Base-by-base conservation (phyloP, 2,797 vertebrate species). In the Danio aesculapii region DNA sequence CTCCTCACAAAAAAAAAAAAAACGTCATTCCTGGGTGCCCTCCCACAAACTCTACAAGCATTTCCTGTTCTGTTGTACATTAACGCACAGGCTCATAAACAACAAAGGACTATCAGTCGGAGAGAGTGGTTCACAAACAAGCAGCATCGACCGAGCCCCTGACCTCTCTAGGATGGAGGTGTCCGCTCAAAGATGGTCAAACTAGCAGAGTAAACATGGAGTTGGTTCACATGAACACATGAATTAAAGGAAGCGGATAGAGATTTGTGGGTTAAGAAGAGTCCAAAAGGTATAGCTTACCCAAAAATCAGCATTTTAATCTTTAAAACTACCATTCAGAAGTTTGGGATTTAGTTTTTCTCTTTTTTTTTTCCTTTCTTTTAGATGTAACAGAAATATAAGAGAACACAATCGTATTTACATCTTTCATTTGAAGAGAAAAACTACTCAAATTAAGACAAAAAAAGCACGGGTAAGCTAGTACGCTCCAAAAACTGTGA, bases 31-130 rank as follows among this genome's bases (percentile, higher is more conserved):
- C 53, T 71, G 62, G n/a, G 61, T 67, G 81, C 80, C 72, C 61
- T 85, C 79, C 83, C 79, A 76, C 73, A 77, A 82, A 79, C 81
- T 75, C 81, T 39, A 75, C 82, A 87, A 87, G 84, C 77, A 88
- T 88, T 88, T 87, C 86, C 87, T 87, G 86, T 81, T 84, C 87
- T 87, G 85, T 85, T 87, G 84, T 79, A 85, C 83, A 88, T 87
- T 89, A 86, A 84, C 81, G 70, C 83, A 79, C 58, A 16, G 44
- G 57, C 78, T 77, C 59, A 74, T 83, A 88, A 87, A 88, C 86
- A 84, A 84, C 84, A 85, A 83, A 82, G 74, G 77, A 49, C 63
- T 6, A 63, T 81, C 81, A 77, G 82, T 64, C 67, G 63, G 79
- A 75, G 82, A 53, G 30, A 77, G 49, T 21, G 39, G 75, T 62